Percentiles rank a stretch among this genome's conserved stretches.
These are phyloP conservation scores for Potorous gilbertii DNA, from an alignment of 2,797 vertebrate species.

Conservation along the genomic window DNA sequence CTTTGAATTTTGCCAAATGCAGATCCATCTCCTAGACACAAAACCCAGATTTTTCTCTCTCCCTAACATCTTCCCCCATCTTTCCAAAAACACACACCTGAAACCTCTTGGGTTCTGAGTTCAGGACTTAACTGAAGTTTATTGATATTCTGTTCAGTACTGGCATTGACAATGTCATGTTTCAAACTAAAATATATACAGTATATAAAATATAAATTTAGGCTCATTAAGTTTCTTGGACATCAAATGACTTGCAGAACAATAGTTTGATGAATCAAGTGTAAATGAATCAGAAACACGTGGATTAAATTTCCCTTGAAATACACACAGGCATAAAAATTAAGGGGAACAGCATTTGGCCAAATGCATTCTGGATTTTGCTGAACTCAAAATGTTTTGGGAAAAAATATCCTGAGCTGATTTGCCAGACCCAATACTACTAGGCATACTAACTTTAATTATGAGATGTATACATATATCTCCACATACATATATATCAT, in stretches of 20 bases:
- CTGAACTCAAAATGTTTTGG: conserved; percentile 34
- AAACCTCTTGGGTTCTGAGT: not conserved
- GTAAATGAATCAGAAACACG: conserved; percentile 71
- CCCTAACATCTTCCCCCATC: not conserved
- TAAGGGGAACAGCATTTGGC: conserved; percentile 54
- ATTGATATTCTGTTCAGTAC: not conserved
- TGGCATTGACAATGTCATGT: conserved; percentile 21
- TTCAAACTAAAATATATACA: conserved; percentile 55
- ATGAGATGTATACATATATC: accelerated
- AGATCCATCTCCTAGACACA: not conserved
- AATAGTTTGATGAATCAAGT: conserved; percentile 74
- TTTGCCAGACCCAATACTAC: conserved; percentile 7
- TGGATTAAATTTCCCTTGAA: conserved; percentile 66
- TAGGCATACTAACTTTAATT: not conserved
- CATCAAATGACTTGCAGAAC: conserved; percentile 63
- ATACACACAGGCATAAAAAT: conserved; percentile 41
- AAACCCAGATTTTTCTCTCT: not conserved
- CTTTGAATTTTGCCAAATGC: not conserved
- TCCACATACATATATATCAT: accelerated
- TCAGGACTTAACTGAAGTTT: not conserved
- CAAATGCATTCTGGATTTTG: conserved; percentile 61
- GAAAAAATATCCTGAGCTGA: conserved; percentile 43
- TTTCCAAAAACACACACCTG: not conserved
- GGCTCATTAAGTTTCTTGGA: conserved; percentile 53
- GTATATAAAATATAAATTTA: not conserved